Base-by-base conservation (phyloP, 53 echinoderm and acorn worm species). In the Paracentrotus lividus region DNA sequence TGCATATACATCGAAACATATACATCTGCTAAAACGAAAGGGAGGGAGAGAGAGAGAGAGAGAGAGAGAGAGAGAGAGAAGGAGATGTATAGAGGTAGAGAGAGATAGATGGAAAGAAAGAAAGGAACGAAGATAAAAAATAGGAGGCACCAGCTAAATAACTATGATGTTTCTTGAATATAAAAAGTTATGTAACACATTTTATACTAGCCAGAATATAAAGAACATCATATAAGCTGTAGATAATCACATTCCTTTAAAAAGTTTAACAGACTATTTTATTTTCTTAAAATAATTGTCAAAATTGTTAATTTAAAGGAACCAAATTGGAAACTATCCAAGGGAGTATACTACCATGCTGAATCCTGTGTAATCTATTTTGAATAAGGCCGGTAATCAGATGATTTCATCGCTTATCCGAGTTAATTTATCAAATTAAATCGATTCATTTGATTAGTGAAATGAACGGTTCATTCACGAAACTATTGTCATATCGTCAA, bases 341-440 rank as follows among this genome's bases (percentile, higher is more conserved):
- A 64, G 9, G 31, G 64, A 27, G 9, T 64, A 64, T 31, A 10
- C 64, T 64, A 64, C 64, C 13, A 5, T 64, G 7, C 64, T 64
- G 64, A 27, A 7, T 61, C 29, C 7, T 61, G n/a, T 26, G 61
- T 61, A 61, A 29, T 61, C 29, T 61, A 29, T 26, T 6, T 61
- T 8, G 27, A 14, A 69, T 69, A 29, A 38, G 47, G 26, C n/a
- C 8, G 9, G 47, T 26, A 10, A 43, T 81, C 47, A 47, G 81
- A 47, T 45, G 26, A 26, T 81, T 47, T n/a, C 26, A 81, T 47
- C 45, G 81, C 81, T 81, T 47, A 81, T 47, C 24, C 81, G 47
- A 44, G 81, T 81, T 14, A 45, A 81, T 81, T 81, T 45, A 47
- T 81, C 81, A 47, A 81, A 81, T 81, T 81, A 81, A 47, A 81